A percentile compares a stretch with the other conserved stretches of the same genome.
These are phyloP conservation scores for Lacanobia oleracea DNA, from an alignment of 2,888 invertebrate species.

Conservation along the genomic window DNA sequence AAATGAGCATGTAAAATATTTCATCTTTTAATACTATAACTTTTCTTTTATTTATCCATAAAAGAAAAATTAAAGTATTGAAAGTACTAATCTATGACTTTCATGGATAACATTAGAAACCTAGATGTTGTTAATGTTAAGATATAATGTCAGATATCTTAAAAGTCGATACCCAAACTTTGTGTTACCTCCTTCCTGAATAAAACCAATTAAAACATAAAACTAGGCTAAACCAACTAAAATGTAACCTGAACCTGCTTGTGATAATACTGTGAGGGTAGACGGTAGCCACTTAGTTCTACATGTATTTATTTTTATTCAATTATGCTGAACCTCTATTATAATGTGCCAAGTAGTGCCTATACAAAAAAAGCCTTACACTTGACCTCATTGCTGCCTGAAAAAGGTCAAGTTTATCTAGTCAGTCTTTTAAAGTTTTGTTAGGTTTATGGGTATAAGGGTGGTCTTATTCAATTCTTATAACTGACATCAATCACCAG, in stretches of 20 bases:
- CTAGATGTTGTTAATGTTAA: no score
- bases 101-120: background rate
- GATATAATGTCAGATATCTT: conserved; percentile 3
- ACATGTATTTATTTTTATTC: background rate
- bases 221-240: background rate
- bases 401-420: conserved; percentile 12
- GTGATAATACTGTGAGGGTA: background rate
- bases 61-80: background rate
- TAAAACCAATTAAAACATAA: background rate
- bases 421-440: background rate
- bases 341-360: background rate
- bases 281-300: background rate
- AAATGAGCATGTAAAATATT: no score
- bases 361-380: background rate
- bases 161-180: background rate
- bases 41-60: no score
- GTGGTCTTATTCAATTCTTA: background rate
- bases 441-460: background rate
- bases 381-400: background rate
- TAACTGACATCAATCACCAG: background rate
- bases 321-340: background rate
- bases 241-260: background rate
- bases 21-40: no score
- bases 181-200: background rate
- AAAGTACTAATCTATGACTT: background rate